Percentiles rank a stretch among this genome's conserved stretches.
Evolutionary conservation across 2,888 invertebrate species (phyloP).

Genomic region (Cyaniris semiargus): DNA sequence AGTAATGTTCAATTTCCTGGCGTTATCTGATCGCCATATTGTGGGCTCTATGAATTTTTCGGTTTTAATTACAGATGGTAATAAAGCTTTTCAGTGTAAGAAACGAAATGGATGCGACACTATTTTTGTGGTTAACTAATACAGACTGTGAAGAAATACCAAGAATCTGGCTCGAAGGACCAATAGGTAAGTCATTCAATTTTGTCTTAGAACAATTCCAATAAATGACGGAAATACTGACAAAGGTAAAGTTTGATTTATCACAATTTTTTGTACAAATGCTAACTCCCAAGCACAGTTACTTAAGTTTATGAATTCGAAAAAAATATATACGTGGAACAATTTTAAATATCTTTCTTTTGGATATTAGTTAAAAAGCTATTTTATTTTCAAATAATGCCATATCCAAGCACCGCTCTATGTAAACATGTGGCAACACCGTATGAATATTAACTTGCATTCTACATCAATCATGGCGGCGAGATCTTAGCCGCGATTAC

Average conservation of each 20-base stretch:
- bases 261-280: not conserved
- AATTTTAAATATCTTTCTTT: not conserved
- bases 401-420: conserved; percentile 42
- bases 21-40: conserved; percentile 28
- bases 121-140: not conserved
- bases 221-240: not conserved
- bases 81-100: conserved; percentile 16
- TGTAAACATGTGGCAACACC: conserved; percentile 58
- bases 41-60: conserved; percentile 34
- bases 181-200: not conserved
- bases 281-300: not conserved
- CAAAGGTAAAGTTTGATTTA: not conserved
- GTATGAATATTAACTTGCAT: conserved; percentile 73
- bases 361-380: not conserved
- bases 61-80: conserved; percentile 38
- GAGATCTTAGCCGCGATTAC: conserved; percentile 56
- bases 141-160: not conserved
- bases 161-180: not conserved
- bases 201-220: not conserved
- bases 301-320: not conserved
- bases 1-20: conserved; percentile 34
- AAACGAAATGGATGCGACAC: conserved; percentile 8
- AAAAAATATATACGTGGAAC: too few relatives aligned
- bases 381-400: conserved; percentile 39
- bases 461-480: conserved; percentile 71